Evolutionary conservation across 2,113 vertebrate species (phyloP).

Genomic region (Perca flavescens): DNA sequence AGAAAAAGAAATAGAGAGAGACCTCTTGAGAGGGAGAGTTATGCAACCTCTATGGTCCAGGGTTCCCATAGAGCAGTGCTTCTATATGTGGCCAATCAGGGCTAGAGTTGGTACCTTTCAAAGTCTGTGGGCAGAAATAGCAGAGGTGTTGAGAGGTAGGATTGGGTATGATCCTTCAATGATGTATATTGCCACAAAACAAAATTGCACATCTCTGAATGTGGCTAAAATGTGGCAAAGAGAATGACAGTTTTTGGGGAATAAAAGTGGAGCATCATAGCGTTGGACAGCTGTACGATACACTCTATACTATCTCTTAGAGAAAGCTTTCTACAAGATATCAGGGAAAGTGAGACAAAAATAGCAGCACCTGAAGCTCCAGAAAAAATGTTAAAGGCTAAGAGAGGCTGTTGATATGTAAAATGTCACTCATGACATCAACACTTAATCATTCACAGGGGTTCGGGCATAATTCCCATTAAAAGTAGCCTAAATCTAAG

Average conservation of each 20-base stretch:
- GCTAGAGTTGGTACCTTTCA: conserved; percentile 17
- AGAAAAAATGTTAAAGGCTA: conserved; percentile 13
- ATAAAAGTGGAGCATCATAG: conserved; percentile 26
- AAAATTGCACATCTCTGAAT: conserved; percentile 55
- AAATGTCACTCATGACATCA: conserved; percentile 64
- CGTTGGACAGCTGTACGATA: conserved; percentile 14
- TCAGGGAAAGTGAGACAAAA: conserved; percentile 13
- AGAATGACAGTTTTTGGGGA: conserved; percentile 38
- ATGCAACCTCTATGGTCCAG: conserved; percentile 69
- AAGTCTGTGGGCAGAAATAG: conserved; percentile 40
- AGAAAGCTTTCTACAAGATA: conserved; percentile 22
- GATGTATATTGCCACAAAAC: conserved; percentile 43
- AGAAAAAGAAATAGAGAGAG: conserved; percentile 64
- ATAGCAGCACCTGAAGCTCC: conserved; percentile 7
- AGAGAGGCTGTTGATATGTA: conserved; percentile 27
- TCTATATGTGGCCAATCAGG: conserved; percentile 47
- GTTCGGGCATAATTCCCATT: conserved; percentile 48
- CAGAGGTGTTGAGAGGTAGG: conserved; percentile 32
- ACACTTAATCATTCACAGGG: conserved; percentile 64
- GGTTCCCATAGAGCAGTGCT: conserved; percentile 46
- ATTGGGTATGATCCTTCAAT: conserved; percentile 40
- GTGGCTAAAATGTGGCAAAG: conserved; percentile 24
- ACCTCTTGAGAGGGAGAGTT: conserved; percentile 75
- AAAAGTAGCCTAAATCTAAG: conserved; percentile 53
- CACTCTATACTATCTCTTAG: conserved; percentile 8